A percentile compares a stretch with the other conserved stretches of the same genome.
These are phyloP conservation scores for Microdon myrmicae DNA, from an alignment of 2,888 invertebrate genomes.

Conservation along the genomic window DNA sequence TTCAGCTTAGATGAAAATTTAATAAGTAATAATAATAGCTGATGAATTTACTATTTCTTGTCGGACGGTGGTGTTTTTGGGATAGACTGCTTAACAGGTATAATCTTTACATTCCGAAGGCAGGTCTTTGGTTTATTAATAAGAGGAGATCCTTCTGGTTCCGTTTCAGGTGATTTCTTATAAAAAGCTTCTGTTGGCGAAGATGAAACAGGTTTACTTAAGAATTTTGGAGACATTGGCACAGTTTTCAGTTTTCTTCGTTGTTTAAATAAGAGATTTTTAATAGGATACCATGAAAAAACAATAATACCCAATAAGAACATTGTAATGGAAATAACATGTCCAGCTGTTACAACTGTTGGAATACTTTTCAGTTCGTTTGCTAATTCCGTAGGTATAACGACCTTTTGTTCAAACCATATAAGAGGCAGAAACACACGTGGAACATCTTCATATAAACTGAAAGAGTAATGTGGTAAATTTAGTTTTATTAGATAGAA, in stretches of 20 bases:
- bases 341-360: conserved; percentile 69
- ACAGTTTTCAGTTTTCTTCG: conserved; percentile 28
- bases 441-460: conserved; percentile 75
- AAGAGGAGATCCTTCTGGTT: conserved; percentile 48
- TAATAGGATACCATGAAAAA: conserved; percentile 63
- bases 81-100: conserved; percentile 18
- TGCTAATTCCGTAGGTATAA: conserved; percentile 70
- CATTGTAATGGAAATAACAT: conserved; percentile 68
- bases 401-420: conserved; percentile 80
- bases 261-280: conserved; percentile 22
- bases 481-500: too few species aligned
- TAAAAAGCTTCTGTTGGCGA: conserved; percentile 19
- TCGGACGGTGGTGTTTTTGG: conserved; percentile 27
- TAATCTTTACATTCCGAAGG: conserved; percentile 24
- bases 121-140: conserved; percentile 18
- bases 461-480: conserved; percentile 62
- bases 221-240: conserved; percentile 8
- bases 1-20: too few species aligned
- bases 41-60: conserved; percentile 16
- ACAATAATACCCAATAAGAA: conserved; percentile 66
- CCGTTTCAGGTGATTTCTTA: conserved; percentile 31
- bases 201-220: conserved; percentile 3
- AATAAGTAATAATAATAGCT: too few species aligned
- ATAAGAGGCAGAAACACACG: conserved; percentile 78
- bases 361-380: conserved; percentile 69